Evolutionary conservation across 92 coral and sea anemone genomes (phyloP).

Genomic region (Porites divaricata): DNA sequence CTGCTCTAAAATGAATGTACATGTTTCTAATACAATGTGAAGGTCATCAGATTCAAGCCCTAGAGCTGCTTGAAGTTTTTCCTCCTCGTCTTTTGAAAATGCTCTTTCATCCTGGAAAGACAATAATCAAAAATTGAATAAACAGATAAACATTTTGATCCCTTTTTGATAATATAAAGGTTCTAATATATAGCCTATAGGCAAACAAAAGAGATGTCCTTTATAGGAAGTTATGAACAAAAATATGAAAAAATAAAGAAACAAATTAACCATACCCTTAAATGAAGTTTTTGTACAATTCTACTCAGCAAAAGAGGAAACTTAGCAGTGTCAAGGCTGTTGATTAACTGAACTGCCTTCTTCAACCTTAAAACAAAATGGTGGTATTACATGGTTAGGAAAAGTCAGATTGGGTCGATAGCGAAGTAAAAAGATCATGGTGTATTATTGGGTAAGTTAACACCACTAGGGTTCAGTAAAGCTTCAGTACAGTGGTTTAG

Average conservation of each 20-base stretch:
- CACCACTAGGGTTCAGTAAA: too few relatives aligned
- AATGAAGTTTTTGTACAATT: slow-evolving; percentile 87
- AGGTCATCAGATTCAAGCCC: slow-evolving; percentile 81
- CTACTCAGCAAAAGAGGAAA: slow-evolving; percentile 86
- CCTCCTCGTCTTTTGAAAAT: slow-evolving; percentile 92
- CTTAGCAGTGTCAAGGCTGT: slow-evolving; percentile 74
- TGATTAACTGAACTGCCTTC: slow-evolving; percentile 86
- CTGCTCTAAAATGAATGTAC: slow-evolving; percentile 94
- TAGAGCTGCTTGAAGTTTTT: slow-evolving; percentile 84
- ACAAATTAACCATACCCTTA: slow-evolving; percentile 63
- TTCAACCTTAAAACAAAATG: slow-evolving; percentile 68
- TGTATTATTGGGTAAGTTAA: too few relatives aligned
- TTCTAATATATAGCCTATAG: too few relatives aligned
- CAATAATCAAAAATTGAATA: neutral
- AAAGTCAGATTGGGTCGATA: too few relatives aligned
- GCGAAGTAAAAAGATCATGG: too few relatives aligned
- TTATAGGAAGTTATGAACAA: neutral
- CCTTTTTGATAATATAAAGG: too few relatives aligned
- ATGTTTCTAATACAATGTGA: slow-evolving; percentile 92
- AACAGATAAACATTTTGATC: too few relatives aligned
- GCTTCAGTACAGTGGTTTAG: too few relatives aligned
- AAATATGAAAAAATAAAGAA: neutral
- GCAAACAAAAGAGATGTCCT: too few relatives aligned
- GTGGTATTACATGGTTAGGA: too few relatives aligned
- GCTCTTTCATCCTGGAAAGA: slow-evolving; percentile 84